These are phyloP conservation scores for Paramormyrops hopkinsi DNA, from an alignment of 2,797 vertebrate genomes.

Conservation along the genomic window DNA sequence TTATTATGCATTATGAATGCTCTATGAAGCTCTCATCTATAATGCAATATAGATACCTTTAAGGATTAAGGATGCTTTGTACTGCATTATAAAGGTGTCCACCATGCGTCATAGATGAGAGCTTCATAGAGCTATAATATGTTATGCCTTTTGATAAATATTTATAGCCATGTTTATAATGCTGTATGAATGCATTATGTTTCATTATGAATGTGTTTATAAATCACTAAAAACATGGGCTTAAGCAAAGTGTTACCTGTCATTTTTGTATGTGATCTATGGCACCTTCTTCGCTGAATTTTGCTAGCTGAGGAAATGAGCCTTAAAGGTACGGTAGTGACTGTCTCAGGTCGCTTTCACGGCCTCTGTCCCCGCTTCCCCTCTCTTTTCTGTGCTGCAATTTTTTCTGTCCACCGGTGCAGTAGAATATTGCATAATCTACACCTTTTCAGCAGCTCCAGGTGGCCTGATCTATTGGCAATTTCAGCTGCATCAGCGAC, in stretches of 20 bases:
- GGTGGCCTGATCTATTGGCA: background rate
- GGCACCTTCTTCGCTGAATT: background rate
- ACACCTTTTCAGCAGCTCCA: background rate
- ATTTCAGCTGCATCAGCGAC: background rate
- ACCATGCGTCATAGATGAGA: background rate
- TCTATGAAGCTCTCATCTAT: background rate
- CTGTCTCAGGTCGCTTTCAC: background rate
- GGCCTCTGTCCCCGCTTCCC: background rate
- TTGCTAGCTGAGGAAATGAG: background rate
- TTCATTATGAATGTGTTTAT: too few relatives aligned
- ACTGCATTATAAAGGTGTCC: background rate
- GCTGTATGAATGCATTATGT: too few relatives aligned
- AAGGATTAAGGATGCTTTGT: background rate
- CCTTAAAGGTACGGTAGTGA: background rate
- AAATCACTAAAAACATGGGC: too few relatives aligned
- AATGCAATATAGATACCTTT: background rate
- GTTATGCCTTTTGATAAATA: too few relatives aligned
- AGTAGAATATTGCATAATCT: background rate
- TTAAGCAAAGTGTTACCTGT: background rate
- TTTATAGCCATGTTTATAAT: too few relatives aligned
- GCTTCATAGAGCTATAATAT: background rate
- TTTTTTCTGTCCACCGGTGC: background rate
- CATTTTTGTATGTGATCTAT: background rate
- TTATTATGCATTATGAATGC: background rate
- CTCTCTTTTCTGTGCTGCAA: background rate